Base-by-base conservation (phyloP, 2,888 invertebrate species). In the Pterostichus niger region DNA sequence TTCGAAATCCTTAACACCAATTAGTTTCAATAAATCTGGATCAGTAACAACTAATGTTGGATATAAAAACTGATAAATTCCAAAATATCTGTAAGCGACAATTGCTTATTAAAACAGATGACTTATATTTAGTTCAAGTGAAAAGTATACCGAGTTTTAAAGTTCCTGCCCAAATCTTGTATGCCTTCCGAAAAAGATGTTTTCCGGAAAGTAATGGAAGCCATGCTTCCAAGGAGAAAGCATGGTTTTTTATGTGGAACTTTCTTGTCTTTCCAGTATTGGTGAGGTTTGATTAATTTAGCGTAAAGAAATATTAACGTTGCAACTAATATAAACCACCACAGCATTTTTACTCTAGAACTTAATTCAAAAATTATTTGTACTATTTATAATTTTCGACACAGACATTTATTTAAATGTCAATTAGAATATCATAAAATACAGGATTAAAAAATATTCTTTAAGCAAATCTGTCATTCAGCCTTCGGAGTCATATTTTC, bases 1-100 rank as follows among this genome's bases (percentile, higher is more conserved):
- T 75, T 92, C 92, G 86, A 92, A 92, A 85, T 92, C 92, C 56
- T 92, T 89, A 54, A 92, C 91, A 83, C 91, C 90, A 11, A 93
- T 87, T 15, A 90, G 88, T 86, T 92, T 92, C 7, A 93, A 91
- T 17, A 93, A 86, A 5, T 93, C 92, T 3, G 91, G 90, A 86
- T 92, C 92, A 80, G 91, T 85, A 0, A 92, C 85, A 79, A 91
- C 89, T n/a, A 92, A 85, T 1, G 90, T 82, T 5, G 92, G 92
- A 3, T 13, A 52, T 2, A 59, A 73, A 64, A 85, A 85, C 9
- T 80, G 64, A 59, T 84, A 85, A 24, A 83, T 35, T 11, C 85
- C 85, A 54, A 81, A 83, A 76, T 83, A 84, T 52, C 85, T 84
- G 33, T 4, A 82, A 82, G 64, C 6, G 40, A 49, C 54, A 9